Evolutionary conservation across 2,113 vertebrate genomes (phyloP).

Genomic region (Spheniscus mendiculus): DNA sequence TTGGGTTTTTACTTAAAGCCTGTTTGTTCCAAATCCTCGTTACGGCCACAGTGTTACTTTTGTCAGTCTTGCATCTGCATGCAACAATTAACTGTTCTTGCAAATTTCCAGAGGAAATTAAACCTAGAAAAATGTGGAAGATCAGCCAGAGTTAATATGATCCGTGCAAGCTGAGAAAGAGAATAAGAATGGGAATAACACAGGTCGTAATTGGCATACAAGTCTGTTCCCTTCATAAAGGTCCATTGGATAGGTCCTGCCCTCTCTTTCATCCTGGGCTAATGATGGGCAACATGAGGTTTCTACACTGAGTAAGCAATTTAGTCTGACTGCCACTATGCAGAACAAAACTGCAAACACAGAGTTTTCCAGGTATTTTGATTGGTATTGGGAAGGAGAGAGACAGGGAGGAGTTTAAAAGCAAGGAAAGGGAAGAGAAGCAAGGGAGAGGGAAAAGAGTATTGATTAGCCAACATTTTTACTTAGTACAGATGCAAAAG

Average conservation of each 20-base stretch:
- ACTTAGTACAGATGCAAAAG: not conserved
- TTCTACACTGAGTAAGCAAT: not conserved
- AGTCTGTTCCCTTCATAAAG: not conserved
- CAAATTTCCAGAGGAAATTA: not conserved
- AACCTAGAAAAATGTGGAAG: not conserved
- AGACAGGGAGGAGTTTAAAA: not conserved
- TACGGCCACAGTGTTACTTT: not conserved
- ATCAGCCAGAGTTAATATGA: not conserved
- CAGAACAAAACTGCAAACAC: not conserved
- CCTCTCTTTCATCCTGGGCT: not conserved
- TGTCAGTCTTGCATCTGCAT: not conserved
- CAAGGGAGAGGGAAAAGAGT: not conserved
- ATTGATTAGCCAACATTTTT: not conserved
- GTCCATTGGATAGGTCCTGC: not conserved
- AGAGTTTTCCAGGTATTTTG: not conserved
- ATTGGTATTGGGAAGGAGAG: not conserved
- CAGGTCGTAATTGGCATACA: not conserved
- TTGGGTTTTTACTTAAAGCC: not conserved
- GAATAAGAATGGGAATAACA: not conserved
- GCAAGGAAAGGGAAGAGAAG: not conserved
- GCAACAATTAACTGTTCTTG: not conserved
- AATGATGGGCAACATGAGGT: not conserved
- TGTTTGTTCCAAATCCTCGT: not conserved
- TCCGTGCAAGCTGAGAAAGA: not conserved
- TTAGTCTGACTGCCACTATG: not conserved